Conservation (phyloP, 2,113 vertebrate species). For the Colius striatus region DNA sequence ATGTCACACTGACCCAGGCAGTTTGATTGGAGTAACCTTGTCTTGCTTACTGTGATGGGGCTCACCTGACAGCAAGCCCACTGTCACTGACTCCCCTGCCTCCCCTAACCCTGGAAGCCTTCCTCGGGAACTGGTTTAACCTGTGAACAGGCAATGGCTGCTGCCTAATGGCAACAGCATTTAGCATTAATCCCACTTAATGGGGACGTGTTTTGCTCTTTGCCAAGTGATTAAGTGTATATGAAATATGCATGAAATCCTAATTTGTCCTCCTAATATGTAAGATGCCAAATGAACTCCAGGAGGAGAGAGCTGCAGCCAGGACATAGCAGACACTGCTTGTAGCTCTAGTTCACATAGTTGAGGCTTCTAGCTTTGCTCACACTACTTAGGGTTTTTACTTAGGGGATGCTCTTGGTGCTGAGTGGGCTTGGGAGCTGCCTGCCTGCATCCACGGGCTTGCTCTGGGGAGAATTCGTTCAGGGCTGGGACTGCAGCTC, state of each 20-base stretch:
- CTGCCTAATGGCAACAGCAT: not conserved
- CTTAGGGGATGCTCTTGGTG: not conserved
- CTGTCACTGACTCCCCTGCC: not conserved
- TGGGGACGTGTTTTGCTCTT: slow-evolving; percentile 21
- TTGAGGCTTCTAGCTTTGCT: not conserved
- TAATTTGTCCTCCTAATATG: slow-evolving; percentile 33
- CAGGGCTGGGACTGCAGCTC: not conserved
- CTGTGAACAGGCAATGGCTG: not conserved
- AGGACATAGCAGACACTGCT: not conserved
- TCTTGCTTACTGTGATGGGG: fast-evolving
- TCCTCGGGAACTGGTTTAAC: not conserved
- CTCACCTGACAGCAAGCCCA: not conserved
- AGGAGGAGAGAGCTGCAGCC: slow-evolving; percentile 13
- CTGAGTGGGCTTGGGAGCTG: fast-evolving
- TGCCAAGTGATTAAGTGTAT: slow-evolving; percentile 41
- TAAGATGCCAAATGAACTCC: slow-evolving; percentile 37
- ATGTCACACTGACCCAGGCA: fast-evolving
- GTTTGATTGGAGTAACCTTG: not conserved
- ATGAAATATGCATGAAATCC: slow-evolving; percentile 62
- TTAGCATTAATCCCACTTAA: slow-evolving; percentile 27
- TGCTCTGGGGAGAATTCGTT: not conserved
- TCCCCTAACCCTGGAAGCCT: not conserved
- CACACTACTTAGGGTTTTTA: too few relatives aligned
- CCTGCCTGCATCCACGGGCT: fast-evolving
- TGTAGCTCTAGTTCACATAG: not conserved